These are phyloP conservation scores for Dynastes tityus DNA, from an alignment of 2,888 invertebrate genomes.

Conservation along the genomic window DNA sequence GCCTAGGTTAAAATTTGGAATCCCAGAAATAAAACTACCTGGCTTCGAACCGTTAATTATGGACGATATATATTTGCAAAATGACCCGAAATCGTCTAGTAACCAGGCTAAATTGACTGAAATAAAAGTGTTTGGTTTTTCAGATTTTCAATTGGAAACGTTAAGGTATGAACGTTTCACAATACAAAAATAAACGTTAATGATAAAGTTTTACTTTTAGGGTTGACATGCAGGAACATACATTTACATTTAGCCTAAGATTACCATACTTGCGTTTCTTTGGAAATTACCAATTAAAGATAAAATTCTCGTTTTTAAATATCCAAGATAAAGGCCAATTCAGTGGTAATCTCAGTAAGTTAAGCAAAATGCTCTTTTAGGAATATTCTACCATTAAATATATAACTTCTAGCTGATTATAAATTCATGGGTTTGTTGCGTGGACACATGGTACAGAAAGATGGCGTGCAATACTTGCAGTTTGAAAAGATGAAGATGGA, in stretches of 20 bases:
- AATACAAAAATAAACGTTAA: background rate
- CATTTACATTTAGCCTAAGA: constrained; percentile 76
- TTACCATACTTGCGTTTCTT: constrained; percentile 76
- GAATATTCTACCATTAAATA: no score
- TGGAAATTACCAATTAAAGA: constrained; percentile 81
- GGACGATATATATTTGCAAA: constrained; percentile 43
- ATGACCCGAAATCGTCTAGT: constrained; percentile 10
- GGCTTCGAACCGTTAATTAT: constrained; percentile 76
- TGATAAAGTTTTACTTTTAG: constrained; percentile 22
- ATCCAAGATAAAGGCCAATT: constrained; percentile 78
- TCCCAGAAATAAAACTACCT: constrained; percentile 80
- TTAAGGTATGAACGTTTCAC: constrained; percentile 29
- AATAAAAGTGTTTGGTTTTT: constrained; percentile 36
- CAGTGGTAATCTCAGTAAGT: constrained; percentile 80
- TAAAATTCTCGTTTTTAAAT: constrained; percentile 76
- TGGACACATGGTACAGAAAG: constrained; percentile 74
- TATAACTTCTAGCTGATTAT: constrained; percentile 75
- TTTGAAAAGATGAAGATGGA: constrained; percentile 79
- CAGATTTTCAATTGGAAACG: constrained; percentile 46
- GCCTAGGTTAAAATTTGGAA: constrained; percentile 74
- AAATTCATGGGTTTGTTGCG: constrained; percentile 77
- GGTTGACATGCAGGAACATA: constrained; percentile 74
- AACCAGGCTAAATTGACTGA: constrained; percentile 47
- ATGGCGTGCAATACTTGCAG: constrained; percentile 75
- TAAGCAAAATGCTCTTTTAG: constrained; percentile 40